These are phyloP conservation scores for Schlechtendalia chinensis DNA, from an alignment of 1,140 invertebrate species.

Conservation along the genomic window DNA sequence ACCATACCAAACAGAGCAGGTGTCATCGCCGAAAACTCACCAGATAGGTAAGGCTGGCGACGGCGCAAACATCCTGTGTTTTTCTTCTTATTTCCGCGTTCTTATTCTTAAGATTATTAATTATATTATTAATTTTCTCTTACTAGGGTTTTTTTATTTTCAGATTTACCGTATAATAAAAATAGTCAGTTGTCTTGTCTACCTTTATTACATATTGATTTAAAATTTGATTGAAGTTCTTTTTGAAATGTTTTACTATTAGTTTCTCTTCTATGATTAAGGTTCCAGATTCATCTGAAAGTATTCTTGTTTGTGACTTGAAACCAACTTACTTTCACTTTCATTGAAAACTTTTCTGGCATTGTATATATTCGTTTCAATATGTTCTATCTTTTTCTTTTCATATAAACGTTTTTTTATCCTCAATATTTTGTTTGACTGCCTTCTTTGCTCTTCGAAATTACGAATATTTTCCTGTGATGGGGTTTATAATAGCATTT, in stretches of 20 bases:
- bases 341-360: background rate
- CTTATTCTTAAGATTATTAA: too few relatives aligned
- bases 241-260: too few relatives aligned
- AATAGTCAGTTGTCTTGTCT: background rate
- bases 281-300: background rate
- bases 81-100: too few relatives aligned
- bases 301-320: constrained; percentile 5
- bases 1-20: too few relatives aligned
- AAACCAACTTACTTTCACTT: background rate
- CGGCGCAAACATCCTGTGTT: too few relatives aligned
- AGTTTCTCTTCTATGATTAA: constrained; percentile 18
- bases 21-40: too few relatives aligned
- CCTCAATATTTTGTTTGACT: constrained; percentile 43
- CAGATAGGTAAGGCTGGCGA: too few relatives aligned
- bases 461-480: background rate
- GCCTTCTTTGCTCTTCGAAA: constrained; percentile 28
- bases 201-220: background rate
- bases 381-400: constrained; percentile 26
- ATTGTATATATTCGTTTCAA: constrained; percentile 28
- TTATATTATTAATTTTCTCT: too few relatives aligned
- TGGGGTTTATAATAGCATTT: too few relatives aligned
- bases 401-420: constrained; percentile 47
- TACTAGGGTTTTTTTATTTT: background rate
- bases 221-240: background rate
- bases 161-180: background rate